Percentiles rank a stretch among this genome's conserved stretches.
Conservation (phyloP, 2,113 vertebrate genomes). For the Malurus cyaneus region DNA sequence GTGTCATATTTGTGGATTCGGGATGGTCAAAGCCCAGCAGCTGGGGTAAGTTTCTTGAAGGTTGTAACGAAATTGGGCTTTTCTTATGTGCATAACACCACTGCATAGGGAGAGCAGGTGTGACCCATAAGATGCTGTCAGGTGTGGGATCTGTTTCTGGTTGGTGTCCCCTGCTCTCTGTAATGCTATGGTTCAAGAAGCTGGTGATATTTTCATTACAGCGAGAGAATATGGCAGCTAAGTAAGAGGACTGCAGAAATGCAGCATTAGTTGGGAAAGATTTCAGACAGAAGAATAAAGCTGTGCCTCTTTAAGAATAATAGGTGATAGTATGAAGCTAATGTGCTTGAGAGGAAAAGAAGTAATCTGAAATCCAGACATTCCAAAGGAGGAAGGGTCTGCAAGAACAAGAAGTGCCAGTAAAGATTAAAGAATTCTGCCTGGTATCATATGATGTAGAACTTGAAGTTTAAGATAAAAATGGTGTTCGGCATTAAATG, state of each 20-base stretch:
- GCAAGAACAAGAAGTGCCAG: background rate
- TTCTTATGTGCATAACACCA: fast-evolving
- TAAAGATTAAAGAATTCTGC: background rate
- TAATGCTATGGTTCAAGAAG: background rate
- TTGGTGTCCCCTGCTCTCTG: background rate
- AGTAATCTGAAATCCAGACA: background rate
- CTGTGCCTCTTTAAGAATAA: background rate
- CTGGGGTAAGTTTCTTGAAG: conserved; percentile 79
- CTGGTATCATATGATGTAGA: background rate
- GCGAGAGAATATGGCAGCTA: background rate
- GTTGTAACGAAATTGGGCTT: background rate
- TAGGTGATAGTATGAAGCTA: background rate
- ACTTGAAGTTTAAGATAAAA: background rate
- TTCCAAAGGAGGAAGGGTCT: background rate
- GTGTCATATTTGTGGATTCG: conserved; percentile 85
- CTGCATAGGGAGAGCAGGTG: background rate
- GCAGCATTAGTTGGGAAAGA: background rate
- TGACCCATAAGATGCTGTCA: fast-evolving
- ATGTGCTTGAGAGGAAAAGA: background rate
- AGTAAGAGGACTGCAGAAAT: background rate
- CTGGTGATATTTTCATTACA: background rate
- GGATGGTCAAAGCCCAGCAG: conserved; percentile 88
- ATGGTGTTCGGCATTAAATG: background rate
- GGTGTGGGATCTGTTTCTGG: background rate
- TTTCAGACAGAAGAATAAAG: background rate